Evolutionary conservation across 2,113 vertebrate genomes (phyloP).

Genomic region (Entomyzon cyanotis): DNA sequence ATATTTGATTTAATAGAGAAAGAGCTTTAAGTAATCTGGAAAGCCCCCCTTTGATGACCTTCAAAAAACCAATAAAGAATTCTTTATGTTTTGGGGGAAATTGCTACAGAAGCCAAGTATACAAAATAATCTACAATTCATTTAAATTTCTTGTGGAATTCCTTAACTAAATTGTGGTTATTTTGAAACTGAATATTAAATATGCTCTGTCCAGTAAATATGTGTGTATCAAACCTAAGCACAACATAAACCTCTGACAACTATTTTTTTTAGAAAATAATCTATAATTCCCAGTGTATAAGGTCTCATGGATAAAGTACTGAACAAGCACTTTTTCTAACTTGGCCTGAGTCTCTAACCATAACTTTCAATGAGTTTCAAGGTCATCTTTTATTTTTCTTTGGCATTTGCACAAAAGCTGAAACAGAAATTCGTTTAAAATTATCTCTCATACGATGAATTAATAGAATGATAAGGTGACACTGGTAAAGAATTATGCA

Average conservation of each 20-base stretch:
- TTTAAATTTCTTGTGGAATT: not conserved
- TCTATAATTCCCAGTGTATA: not conserved
- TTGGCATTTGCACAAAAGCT: slow-evolving; percentile 22
- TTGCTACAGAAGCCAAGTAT: not conserved
- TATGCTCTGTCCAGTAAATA: not conserved
- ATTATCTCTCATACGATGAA: slow-evolving; percentile 6
- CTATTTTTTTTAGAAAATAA: not conserved
- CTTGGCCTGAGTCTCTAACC: not conserved
- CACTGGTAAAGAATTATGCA: not conserved
- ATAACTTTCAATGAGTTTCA: slow-evolving; percentile 1
- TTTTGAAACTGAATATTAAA: not conserved
- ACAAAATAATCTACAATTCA: not conserved
- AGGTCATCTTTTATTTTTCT: slow-evolving; percentile 38
- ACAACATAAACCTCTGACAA: not conserved
- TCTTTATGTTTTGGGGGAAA: not conserved
- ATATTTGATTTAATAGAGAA: not conserved
- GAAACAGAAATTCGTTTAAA: slow-evolving; percentile 16
- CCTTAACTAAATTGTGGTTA: not conserved
- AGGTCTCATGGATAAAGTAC: not conserved
- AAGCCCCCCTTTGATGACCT: not conserved
- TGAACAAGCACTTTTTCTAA: not conserved
- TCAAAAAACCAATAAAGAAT: rapidly evolving
- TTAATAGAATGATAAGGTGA: slow-evolving; percentile 43
- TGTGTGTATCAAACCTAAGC: not conserved
- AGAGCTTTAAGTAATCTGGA: not conserved